Evolutionary conservation across 1,140 invertebrate genomes (phyloP).

Genomic region (Brachionus manjavacas): DNA sequence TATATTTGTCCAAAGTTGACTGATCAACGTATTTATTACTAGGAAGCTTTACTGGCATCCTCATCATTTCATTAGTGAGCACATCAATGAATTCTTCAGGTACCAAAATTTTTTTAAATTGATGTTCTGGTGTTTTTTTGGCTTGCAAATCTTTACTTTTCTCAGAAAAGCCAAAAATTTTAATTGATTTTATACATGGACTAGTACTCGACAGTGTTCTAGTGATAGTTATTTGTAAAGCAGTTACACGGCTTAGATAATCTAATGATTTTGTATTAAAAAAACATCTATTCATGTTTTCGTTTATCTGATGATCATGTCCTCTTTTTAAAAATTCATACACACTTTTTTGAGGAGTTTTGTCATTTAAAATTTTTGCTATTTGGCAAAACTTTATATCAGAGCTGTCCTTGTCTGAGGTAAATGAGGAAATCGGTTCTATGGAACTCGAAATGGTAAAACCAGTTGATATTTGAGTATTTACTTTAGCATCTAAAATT

Average conservation of each 20-base stretch:
- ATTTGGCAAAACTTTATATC: not conserved
- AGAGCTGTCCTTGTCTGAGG: not conserved
- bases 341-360: not conserved
- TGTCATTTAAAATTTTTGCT: not conserved
- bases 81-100: conserved; percentile 14
- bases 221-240: not conserved
- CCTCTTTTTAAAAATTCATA: conserved; percentile 34
- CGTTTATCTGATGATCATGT: not conserved
- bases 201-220: not conserved
- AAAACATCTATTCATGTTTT: not conserved
- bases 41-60: conserved; percentile 14
- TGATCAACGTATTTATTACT: conserved; percentile 25
- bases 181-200: conserved; percentile 18
- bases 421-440: not conserved
- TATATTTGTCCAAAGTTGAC: conserved; percentile 21
- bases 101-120: not conserved
- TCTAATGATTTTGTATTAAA: conserved; percentile 4
- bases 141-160: not conserved
- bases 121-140: not conserved
- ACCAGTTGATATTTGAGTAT: conserved; percentile 19
- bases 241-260: not conserved
- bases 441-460: not conserved
- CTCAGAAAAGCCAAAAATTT: not conserved
- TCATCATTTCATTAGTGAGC: conserved; percentile 29
- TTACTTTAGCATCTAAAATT: conserved; percentile 21